These are phyloP conservation scores for Tapirus indicus DNA, from an alignment of 2,797 vertebrate genomes.

Conservation along the genomic window DNA sequence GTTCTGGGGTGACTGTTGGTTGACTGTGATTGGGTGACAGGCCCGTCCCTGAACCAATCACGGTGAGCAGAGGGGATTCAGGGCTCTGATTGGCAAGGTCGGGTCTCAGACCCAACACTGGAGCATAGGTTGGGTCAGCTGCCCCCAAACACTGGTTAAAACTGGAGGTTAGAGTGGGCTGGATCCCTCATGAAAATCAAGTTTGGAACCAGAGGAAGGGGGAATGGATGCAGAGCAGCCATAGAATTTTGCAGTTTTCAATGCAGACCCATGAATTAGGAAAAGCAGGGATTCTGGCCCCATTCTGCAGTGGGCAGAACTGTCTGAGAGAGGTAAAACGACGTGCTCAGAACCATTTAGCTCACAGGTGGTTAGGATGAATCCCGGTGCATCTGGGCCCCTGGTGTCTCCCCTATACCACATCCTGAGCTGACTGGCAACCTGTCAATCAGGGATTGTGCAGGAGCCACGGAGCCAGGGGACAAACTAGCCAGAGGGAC, in stretches of 20 bases:
- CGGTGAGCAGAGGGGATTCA: not conserved
- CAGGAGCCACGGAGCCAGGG: not conserved
- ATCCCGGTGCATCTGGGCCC: not conserved
- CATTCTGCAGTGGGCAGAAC: not conserved
- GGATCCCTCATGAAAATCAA: not conserved
- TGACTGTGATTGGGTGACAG: not conserved
- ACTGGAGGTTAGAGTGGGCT: not conserved
- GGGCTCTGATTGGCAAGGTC: not conserved
- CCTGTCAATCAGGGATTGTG: not conserved
- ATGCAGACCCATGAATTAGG: not conserved
- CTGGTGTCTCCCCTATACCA: fast-evolving
- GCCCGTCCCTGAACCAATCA: not conserved
- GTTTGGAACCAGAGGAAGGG: not conserved
- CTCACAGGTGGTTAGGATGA: not conserved
- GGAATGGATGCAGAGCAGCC: not conserved
- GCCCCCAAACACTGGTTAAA: not conserved
- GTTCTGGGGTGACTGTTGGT: not conserved
- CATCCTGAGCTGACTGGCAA: not conserved
- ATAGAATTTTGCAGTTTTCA: not conserved
- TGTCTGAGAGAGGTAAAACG: not conserved
- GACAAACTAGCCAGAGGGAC: not conserved
- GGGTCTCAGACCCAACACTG: not conserved
- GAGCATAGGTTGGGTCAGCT: not conserved
- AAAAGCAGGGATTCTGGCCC: not conserved
- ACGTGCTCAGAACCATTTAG: not conserved